These are phyloP conservation scores for Drosophila macrospina DNA, from an alignment of 2,888 invertebrate genomes.

Conservation along the genomic window DNA sequence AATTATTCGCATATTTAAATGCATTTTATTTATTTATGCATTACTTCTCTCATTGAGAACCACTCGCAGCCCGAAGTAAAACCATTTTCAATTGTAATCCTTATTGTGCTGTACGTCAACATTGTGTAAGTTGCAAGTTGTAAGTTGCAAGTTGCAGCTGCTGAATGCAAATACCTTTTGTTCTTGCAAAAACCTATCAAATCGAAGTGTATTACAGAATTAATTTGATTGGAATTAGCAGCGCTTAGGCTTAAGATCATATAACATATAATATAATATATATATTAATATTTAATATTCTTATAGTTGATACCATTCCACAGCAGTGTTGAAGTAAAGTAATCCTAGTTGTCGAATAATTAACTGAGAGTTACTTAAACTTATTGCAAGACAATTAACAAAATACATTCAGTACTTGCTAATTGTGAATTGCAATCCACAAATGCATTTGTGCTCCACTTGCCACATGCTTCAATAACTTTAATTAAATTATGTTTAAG, in stretches of 20 bases:
- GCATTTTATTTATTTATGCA: background rate
- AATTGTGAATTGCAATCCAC: background rate
- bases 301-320: no score
- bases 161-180: background rate
- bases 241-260: no score
- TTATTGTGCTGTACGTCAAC: background rate
- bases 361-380: no score
- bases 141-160: background rate
- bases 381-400: background rate
- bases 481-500: background rate
- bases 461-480: background rate
- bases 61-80: no score
- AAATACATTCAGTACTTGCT: background rate
- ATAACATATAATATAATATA: no score
- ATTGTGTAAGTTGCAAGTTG: background rate
- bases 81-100: background rate
- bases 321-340: no score
- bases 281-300: no score
- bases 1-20: slow-evolving; percentile 3
- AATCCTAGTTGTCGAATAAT: no score
- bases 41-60: slow-evolving; percentile 7
- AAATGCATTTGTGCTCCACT: background rate
- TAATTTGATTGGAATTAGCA: no score
- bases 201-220: no score
- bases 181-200: no score